A percentile compares a stretch with the other conserved stretches of the same genome.
These are phyloP conservation scores for Perca fluviatilis DNA, from an alignment of 2,113 vertebrate species.

Conservation along the genomic window DNA sequence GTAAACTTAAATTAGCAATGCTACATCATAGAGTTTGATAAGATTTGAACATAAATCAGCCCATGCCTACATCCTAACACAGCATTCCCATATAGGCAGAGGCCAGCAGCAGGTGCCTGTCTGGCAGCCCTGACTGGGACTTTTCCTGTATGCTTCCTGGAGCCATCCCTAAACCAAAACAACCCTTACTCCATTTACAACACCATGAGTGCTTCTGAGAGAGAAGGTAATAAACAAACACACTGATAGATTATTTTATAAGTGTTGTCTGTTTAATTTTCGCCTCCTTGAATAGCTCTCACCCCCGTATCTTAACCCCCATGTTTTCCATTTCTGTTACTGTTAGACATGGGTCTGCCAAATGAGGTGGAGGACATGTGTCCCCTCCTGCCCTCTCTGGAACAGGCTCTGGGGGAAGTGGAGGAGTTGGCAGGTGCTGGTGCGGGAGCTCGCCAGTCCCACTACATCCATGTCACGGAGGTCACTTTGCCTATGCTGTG, in stretches of 20 bases:
- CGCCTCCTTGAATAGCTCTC: neutral
- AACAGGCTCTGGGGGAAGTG: conserved; percentile 90
- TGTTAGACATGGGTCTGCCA: conserved; percentile 86
- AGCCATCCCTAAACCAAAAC: conserved; percentile 89
- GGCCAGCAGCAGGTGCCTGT: conserved; percentile 90
- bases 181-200: conserved; percentile 91
- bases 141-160: conserved; percentile 95
- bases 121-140: conserved; percentile 91
- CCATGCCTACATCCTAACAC: conserved; percentile 7
- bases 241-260: neutral
- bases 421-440: conserved; percentile 87
- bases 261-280: neutral
- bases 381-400: conserved; percentile 90
- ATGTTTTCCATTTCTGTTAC: conserved; percentile 14
- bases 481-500: conserved; percentile 94
- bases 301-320: neutral
- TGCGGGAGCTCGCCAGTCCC: conserved; percentile 89
- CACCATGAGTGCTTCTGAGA: conserved; percentile 84
- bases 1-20: neutral
- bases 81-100: conserved; percentile 83
- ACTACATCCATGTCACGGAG: conserved; percentile 91
- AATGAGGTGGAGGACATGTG: conserved; percentile 85
- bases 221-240: conserved; percentile 84
- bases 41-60: neutral
- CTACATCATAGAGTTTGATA: neutral